Base-by-base conservation (phyloP, 1,140 invertebrate species). In the Ylistrum balloti region DNA sequence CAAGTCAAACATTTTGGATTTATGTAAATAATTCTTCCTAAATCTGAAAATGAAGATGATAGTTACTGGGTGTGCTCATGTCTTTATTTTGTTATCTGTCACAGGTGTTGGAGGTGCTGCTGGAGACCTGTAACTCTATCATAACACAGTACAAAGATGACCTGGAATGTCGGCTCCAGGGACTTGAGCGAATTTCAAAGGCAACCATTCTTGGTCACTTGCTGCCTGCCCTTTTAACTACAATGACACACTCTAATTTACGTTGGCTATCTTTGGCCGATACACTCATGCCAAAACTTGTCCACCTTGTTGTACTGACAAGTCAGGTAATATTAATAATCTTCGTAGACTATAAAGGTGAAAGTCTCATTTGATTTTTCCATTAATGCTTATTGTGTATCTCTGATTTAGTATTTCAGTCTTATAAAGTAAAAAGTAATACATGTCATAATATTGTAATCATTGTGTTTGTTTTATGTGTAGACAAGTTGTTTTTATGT, bases 201-300 rank as follows among this genome's bases (percentile, higher is more conserved):
- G 93, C 94, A 41, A 96, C 96, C 0, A 92, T 96, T 2, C 92
- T 96, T n/a, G 96, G 96, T 35, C 95, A 96, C 86, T 91, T 96
- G n/a, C 88, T 96, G 90, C 96, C 96, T 9, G 92, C 94, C 5
- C 90, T 96, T 0, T 88, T 96, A 86, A 96, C 96, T 0, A 91
- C 94, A 9, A 91, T 96, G 90, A 96, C 95, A 28, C 95, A 96
- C 90, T 90, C 88, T 11, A 94, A 95, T 48, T 91, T 96, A 28
- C 93, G 93, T 48, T 94, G 93, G 89, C 89, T 96, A 41, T 88
- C 88, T n/a, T 86, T 96, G 33, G 95, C 95, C 22, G 94, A 96
- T 88, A 90, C 91, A n/a, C 91, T 96, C 20, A 96, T 96, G 94
- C 94, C 95, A 33, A 94, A 95, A 86, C 93, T 96, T 33, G 95